These are phyloP conservation scores for Homarus americanus DNA, from an alignment of 1,140 invertebrate species.

Conservation along the genomic window DNA sequence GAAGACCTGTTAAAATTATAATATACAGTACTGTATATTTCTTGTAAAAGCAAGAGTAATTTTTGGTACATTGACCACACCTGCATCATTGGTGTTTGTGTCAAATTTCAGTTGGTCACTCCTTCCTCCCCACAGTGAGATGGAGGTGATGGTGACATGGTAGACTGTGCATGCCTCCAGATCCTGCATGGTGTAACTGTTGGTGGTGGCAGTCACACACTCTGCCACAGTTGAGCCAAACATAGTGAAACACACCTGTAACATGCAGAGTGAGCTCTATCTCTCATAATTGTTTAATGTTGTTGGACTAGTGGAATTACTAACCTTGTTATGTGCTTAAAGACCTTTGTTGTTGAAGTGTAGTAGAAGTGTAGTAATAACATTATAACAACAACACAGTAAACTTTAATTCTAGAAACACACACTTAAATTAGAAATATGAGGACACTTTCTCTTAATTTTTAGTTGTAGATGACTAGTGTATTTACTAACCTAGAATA, in stretches of 20 bases:
- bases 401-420: background rate
- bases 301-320: too few species aligned
- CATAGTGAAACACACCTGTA: conserved; percentile 46
- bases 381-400: too few species aligned
- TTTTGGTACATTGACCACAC: background rate
- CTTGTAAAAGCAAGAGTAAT: too few species aligned
- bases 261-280: too few species aligned
- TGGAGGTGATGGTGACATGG: conserved; percentile 46
- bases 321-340: too few species aligned
- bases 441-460: background rate
- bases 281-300: too few species aligned
- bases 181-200: conserved; percentile 1
- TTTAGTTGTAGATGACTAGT: too few species aligned
- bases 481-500: too few species aligned
- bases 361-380: too few species aligned
- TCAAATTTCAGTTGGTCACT: conserved; percentile 34
- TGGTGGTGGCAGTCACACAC: conserved; percentile 11
- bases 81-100: conserved; percentile 59
- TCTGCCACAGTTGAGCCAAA: background rate
- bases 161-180: conserved; percentile 47
- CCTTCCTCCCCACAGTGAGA: background rate
- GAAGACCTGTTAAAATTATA: too few species aligned
- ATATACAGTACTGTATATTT: too few species aligned
- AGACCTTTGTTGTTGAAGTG: too few species aligned
- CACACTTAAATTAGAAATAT: background rate